Evolutionary conservation across 2,113 vertebrate genomes (phyloP).

Genomic region (Macrotis lagotis): DNA sequence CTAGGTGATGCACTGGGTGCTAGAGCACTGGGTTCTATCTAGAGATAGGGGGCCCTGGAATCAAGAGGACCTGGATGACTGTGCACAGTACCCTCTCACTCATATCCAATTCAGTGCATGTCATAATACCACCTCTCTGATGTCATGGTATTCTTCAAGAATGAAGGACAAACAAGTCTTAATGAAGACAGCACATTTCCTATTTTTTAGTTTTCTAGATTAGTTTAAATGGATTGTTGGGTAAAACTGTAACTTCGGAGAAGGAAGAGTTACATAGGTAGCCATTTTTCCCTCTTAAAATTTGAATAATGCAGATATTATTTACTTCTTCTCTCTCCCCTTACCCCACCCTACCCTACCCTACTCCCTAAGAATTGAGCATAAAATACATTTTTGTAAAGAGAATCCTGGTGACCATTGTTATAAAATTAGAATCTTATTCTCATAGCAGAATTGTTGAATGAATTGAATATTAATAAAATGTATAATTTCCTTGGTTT

Average conservation of each 20-base stretch:
- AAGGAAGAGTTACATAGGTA: neutral
- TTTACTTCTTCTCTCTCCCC: too few species aligned
- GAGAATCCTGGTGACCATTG: neutral
- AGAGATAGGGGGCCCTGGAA: too few species aligned
- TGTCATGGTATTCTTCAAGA: too few species aligned
- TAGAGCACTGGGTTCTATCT: too few species aligned
- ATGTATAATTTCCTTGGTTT: neutral
- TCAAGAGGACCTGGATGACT: too few species aligned
- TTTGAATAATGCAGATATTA: neutral
- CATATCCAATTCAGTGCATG: too few species aligned
- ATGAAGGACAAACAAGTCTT: too few species aligned
- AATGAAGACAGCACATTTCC: too few species aligned
- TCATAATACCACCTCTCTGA: too few species aligned
- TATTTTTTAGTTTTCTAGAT: constrained; percentile 29
- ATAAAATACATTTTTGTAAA: neutral
- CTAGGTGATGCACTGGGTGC: too few species aligned
- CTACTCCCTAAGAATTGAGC: neutral
- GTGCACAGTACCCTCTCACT: too few species aligned
- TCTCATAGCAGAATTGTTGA: neutral
- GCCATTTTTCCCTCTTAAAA: neutral
- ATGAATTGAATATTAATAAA: neutral
- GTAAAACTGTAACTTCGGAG: constrained; percentile 24
- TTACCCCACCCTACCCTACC: too few species aligned
- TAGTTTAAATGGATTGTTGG: constrained; percentile 18
- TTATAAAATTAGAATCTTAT: neutral